These are phyloP conservation scores for Ochlodes sylvanus DNA, from an alignment of 2,888 invertebrate genomes.

Conservation along the genomic window DNA sequence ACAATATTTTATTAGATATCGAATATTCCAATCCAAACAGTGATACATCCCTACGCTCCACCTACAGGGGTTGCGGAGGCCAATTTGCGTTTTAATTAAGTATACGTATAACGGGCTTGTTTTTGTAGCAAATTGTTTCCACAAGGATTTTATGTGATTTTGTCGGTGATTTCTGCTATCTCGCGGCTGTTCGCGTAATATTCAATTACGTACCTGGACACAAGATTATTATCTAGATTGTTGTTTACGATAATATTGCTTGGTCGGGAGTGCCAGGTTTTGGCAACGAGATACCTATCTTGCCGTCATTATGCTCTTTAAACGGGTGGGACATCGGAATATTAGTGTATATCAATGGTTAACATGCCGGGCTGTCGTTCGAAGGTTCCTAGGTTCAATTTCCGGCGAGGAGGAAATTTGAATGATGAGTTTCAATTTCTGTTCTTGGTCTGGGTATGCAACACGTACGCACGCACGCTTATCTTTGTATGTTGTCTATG, in stretches of 20 bases:
- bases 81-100: constrained; percentile 83
- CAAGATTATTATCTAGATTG: constrained; percentile 22
- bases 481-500: too few relatives aligned
- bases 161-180: constrained; percentile 45
- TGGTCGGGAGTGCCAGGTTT: not conserved
- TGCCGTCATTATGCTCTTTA: not conserved
- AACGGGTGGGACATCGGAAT: not conserved
- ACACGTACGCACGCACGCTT: too few relatives aligned
- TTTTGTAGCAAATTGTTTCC: constrained; percentile 78
- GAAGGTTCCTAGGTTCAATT: too few relatives aligned
- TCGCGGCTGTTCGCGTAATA: constrained; percentile 12
- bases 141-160: constrained; percentile 49
- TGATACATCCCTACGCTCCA: constrained; percentile 49
- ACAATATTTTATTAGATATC: not conserved
- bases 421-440: too few relatives aligned
- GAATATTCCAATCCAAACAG: not conserved
- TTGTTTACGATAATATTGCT: constrained; percentile 14
- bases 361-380: too few relatives aligned
- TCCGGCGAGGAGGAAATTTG: too few relatives aligned
- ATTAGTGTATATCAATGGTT: too few relatives aligned
- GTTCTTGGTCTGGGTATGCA: too few relatives aligned
- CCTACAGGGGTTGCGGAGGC: constrained; percentile 61
- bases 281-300: not conserved
- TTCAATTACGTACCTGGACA: constrained; percentile 11
- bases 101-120: constrained; percentile 71